Conservation (phyloP, 2,113 vertebrate species). For the Ploceus nigricollis region DNA sequence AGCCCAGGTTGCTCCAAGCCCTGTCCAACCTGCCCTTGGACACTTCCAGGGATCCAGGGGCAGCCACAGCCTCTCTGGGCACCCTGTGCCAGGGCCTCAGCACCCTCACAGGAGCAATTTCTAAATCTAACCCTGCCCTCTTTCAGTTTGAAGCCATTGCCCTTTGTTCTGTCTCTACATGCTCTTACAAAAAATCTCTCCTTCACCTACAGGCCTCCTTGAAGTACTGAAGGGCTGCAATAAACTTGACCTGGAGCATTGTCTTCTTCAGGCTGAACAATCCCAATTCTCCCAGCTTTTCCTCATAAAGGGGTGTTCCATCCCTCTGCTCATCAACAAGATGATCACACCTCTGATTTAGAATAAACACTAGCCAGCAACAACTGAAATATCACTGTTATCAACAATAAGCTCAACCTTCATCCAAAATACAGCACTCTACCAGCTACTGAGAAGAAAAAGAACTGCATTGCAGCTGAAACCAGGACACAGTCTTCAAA, state of each 20-base stretch:
- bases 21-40: accelerated
- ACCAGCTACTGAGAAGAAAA: not conserved
- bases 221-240: no score
- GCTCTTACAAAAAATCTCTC: no score
- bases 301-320: not conserved
- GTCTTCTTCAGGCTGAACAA: no score
- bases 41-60: not conserved
- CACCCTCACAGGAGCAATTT: no score
- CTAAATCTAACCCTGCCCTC: no score
- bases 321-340: no score
- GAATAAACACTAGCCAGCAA: not conserved
- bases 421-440: not conserved
- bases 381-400: not conserved
- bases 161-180: no score
- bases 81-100: not conserved
- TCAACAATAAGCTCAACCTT: not conserved
- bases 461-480: not conserved
- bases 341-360: not conserved
- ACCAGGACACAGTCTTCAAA: not conserved
- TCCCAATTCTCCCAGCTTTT: not conserved
- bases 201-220: no score
- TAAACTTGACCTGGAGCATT: no score
- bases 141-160: no score
- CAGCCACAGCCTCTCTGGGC: not conserved
- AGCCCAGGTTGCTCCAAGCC: not conserved